Evolutionary conservation across 1,140 invertebrate species (phyloP).

Genomic region (Sarcophaga peregrina): DNA sequence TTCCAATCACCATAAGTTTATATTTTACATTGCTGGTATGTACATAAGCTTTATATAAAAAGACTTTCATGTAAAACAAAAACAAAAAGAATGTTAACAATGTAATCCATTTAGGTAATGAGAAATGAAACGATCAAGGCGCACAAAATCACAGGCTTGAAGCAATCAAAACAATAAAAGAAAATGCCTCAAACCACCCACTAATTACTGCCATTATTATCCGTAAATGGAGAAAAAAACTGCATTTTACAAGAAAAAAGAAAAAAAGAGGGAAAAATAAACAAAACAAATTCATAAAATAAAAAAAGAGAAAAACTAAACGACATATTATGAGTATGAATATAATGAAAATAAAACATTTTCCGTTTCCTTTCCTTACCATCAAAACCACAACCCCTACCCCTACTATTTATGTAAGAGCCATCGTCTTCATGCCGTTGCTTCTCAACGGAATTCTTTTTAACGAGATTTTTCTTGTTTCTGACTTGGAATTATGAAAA

Average conservation of each 20-base stretch:
- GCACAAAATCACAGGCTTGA: background rate
- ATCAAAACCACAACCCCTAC: background rate
- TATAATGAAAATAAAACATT: constrained; percentile 20
- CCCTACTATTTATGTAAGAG: background rate
- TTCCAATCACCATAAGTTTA: too few relatives aligned
- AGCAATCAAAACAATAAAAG: constrained; percentile 19
- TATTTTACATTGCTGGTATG: too few relatives aligned
- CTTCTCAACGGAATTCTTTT: constrained; percentile 18
- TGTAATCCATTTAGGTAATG: background rate
- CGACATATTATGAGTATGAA: background rate
- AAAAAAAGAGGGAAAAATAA: background rate
- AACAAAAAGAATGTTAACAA: too few relatives aligned
- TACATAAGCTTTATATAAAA: too few relatives aligned
- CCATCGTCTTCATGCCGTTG: background rate
- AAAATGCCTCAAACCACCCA: constrained; percentile 11
- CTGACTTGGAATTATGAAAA: background rate
- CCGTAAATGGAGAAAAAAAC: background rate
- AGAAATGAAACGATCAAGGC: background rate
- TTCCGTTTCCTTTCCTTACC: background rate
- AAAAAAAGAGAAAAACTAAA: background rate
- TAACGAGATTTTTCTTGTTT: constrained; percentile 3
- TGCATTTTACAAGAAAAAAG: too few relatives aligned
- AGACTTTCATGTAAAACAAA: too few relatives aligned
- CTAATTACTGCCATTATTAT: background rate
- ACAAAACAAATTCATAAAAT: background rate